Evolutionary conservation across 1,140 invertebrate species (phyloP).

Genomic region (Drosophila obscura): DNA sequence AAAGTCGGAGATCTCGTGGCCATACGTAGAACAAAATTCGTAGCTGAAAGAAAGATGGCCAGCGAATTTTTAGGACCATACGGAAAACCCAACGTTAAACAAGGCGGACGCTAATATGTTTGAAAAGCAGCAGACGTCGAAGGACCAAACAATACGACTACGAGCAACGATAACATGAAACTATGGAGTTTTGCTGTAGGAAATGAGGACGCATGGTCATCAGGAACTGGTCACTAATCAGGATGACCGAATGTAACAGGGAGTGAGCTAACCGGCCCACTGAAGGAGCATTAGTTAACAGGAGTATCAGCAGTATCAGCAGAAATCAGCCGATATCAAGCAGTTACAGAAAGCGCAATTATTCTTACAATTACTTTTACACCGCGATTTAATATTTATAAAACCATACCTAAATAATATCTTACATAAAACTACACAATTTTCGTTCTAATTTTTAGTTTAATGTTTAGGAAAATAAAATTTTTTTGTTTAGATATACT

Average conservation of each 20-base stretch:
- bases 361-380: too few relatives aligned
- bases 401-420: too few relatives aligned
- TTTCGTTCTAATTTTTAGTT: too few relatives aligned
- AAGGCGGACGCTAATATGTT: not conserved
- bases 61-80: slow-evolving; percentile 3
- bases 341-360: too few relatives aligned
- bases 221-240: slow-evolving; percentile 3
- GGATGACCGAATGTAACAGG: not conserved
- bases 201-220: not conserved
- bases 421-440: too few relatives aligned
- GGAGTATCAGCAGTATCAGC: too few relatives aligned
- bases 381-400: too few relatives aligned
- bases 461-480: too few relatives aligned
- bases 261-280: too few relatives aligned
- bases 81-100: not conserved
- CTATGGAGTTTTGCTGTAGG: not conserved
- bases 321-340: too few relatives aligned
- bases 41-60: not conserved
- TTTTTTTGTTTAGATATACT: too few relatives aligned
- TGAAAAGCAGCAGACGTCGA: not conserved
- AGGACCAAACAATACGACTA: not conserved
- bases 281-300: too few relatives aligned
- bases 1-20: not conserved
- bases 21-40: not conserved
- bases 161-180: not conserved